Percentiles rank a stretch among this genome's conserved stretches.
Evolutionary conservation across 2,797 vertebrate genomes (phyloP).

Genomic region (Columba guinea): DNA sequence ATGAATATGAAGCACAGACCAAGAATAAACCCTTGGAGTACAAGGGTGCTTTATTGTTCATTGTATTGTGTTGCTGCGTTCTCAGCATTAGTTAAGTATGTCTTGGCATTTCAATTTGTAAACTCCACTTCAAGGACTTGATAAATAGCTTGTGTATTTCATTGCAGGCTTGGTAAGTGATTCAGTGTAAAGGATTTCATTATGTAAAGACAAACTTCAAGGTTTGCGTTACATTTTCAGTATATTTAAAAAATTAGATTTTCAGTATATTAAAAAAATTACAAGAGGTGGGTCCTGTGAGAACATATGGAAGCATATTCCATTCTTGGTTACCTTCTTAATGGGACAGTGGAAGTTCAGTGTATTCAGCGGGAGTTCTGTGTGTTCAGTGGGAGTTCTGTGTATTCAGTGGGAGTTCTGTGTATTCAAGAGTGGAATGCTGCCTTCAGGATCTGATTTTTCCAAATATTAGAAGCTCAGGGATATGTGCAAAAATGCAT

Average conservation of each 20-base stretch:
- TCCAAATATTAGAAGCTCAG: neutral
- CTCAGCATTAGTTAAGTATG: neutral
- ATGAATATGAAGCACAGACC: neutral
- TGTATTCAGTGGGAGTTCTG: neutral
- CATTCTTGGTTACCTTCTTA: neutral
- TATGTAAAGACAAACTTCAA: neutral
- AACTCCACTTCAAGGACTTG: conserved; percentile 1
- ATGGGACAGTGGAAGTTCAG: neutral
- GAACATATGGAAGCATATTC: neutral
- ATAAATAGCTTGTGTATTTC: conserved; percentile 4
- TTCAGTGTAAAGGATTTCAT: neutral
- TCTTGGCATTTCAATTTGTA: conserved; percentile 19
- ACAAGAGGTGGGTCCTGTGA: neutral
- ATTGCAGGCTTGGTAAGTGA: neutral
- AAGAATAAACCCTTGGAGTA: neutral
- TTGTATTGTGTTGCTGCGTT: neutral
- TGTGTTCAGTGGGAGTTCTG: neutral
- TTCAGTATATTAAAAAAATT: neutral
- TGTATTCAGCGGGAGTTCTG: neutral
- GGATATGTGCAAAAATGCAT: neutral
- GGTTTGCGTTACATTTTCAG: neutral
- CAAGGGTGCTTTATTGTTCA: neutral
- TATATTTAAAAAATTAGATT: neutral
- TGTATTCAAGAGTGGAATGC: neutral
- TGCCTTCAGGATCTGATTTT: neutral